Evolutionary conservation across 1,140 invertebrate genomes (phyloP), one percentile per base, ranked within the genome.

Genomic region (Drosophila kikkawai): DNA sequence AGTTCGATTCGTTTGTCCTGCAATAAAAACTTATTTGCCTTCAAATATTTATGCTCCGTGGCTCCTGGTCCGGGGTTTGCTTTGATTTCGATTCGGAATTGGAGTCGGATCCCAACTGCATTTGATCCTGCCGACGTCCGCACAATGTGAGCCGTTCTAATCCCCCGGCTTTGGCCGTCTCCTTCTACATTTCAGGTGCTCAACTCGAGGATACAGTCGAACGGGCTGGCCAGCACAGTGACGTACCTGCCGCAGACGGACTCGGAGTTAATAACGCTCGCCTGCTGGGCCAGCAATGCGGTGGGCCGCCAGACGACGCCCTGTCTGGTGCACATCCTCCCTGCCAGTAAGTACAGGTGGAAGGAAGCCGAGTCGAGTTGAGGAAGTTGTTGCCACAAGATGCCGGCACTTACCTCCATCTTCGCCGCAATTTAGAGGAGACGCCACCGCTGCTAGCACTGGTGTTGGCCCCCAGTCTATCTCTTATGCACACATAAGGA

Each of bases 281-380:
- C 96, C 12, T 98, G 97, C 87, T 98, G 97, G 97, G 97, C 97
- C 1, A 95, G 95, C 81, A 98, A 98, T 93, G 94, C 94, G 73
- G 95, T 98, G 11, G 97, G 97, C 50, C 95, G 95, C 82, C 97
- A 98, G 93, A 94, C 94, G 68, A 94, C 94, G 75, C 97, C 97
- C 7, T 98, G 97, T 91, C 93, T 97, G 56, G 97, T 98, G 93
- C 95, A 96, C 92, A 95, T 98, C 55, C 93, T 97, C 70, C 96
- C 96, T 75, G 96, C 96, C 80, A 96, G 97, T 98, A 94, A 95
- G 91, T 92, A 67, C 32, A 59, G 44, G 15, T 37, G 47, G 22
- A 37, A 59, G 65, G 50, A 71, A 75, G 63, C 64, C 64, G 56
- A 78, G 53, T 75, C 57, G 59, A 78, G 53, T 75, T 51, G 59